Percentiles rank a stretch among this genome's conserved stretches.
These are phyloP conservation scores for Eulemur rufifrons DNA, from an alignment of 2,113 vertebrate species.

Conservation along the genomic window DNA sequence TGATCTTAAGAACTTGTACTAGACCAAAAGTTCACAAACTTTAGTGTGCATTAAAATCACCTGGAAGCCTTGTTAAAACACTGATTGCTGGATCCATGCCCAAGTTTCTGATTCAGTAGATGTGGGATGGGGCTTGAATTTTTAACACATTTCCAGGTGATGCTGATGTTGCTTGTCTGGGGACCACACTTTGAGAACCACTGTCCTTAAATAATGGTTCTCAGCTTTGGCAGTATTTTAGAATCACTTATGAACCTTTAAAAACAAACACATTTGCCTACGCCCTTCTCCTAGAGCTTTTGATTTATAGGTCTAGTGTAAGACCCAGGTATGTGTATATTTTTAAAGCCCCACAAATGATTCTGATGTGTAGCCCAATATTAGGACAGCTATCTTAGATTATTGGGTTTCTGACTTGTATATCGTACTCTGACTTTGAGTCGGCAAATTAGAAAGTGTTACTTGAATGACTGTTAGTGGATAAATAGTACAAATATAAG, in stretches of 20 bases:
- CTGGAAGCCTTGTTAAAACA: neutral
- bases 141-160: neutral
- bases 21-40: neutral
- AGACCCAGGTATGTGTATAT: neutral
- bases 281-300: neutral
- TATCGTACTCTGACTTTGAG: neutral
- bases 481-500: neutral
- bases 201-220: neutral
- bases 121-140: neutral
- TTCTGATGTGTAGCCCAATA: neutral
- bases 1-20: neutral
- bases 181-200: neutral
- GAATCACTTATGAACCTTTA: neutral
- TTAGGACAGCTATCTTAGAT: neutral
- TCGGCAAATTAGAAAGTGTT: neutral
- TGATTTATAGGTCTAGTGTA: neutral
- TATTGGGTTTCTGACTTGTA: neutral
- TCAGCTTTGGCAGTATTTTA: conserved; percentile 2
- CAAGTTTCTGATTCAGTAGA: neutral
- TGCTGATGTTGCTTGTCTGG: neutral
- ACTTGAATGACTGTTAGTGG: neutral
- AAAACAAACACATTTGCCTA: neutral
- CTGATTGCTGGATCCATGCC: neutral
- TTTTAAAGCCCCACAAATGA: neutral
- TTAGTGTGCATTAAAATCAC: neutral